Evolutionary conservation across 2,888 invertebrate species (phyloP), one percentile per base, ranked within the genome.

Genomic region (Dicyrtomina minuta): DNA sequence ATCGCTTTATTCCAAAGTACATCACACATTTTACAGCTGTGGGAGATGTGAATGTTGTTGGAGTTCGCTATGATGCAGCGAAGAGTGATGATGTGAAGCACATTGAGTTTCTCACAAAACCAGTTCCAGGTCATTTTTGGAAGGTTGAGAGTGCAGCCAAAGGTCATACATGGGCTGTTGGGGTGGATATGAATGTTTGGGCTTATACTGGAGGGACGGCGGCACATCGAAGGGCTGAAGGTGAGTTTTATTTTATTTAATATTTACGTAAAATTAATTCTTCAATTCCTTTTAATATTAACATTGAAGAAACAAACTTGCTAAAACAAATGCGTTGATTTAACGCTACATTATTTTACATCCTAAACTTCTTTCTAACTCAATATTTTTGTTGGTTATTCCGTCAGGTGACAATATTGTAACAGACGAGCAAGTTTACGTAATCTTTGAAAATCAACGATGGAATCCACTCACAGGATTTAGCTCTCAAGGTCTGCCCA

Each of bases 381-480:
- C n/a, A n/a, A n/a, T n/a, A n/a, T n/a, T n/a, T n/a, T n/a, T n/a
- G n/a, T n/a, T n/a, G n/a, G n/a, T n/a, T n/a, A n/a, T n/a, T n/a
- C n/a, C n/a, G n/a, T 20, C 26, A 72, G 62, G 39, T 62, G 70
- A 70, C 17, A 71, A 67, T 58, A 24, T 60, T 2, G 79, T 81
- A 90, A 86, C 88, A 17, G 95, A 95, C 81, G 89, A 90, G 13
- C 90, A 92, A 82, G 90, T 89, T 77, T 92, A 92, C 81, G 90
- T 90, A 79, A 91, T 94, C 17, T 96, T 94, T 81, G 96, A 96
- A 84, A 96, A 96, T 60, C 80, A 89, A 87, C 85, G 96, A 75
- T 96, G 96, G 96, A 85, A 93, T 72, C 96, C 96, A 1, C 85
- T 93, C 64, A 91, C 92, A 81, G 93, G 95, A 2, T 95, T 93